phyloP scores from a whole-genome alignment of 2,888 invertebrate species.

The Sepiola atlantica region DNA sequence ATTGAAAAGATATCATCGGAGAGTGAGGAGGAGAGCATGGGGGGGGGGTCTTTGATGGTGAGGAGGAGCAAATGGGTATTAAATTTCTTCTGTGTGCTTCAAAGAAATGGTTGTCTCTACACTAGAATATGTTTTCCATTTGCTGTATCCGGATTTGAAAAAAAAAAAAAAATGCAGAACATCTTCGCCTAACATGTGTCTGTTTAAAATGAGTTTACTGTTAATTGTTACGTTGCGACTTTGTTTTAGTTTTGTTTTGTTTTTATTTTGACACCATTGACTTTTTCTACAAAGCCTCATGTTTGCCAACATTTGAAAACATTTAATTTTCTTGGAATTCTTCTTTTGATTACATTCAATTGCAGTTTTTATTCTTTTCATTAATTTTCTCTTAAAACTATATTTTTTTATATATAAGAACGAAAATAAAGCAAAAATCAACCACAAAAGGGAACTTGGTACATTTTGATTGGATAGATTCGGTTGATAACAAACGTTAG shows the following conservation, averaged over 20 bases:
- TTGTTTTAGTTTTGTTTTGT: no score
- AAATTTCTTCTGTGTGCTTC: neutral
- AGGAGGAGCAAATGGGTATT: neutral
- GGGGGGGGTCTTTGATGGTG: neutral
- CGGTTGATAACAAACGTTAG: no score
- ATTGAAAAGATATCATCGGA: neutral
- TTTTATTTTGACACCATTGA: no score
- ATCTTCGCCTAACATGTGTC: neutral
- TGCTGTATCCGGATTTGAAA: neutral
- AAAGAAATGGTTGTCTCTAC: neutral
- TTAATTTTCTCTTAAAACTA: no score
- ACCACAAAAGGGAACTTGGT: no score
- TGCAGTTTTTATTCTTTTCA: no score
- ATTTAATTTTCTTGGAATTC: neutral
- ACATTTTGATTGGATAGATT: no score
- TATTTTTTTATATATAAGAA: no score
- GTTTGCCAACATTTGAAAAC: neutral
- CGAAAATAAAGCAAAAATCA: no score
- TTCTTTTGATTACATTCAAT: no score
- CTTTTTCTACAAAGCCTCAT: neutral
- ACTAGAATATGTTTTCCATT: neutral
- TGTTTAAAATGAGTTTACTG: neutral
- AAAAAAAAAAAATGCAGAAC: neutral
- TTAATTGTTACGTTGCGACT: neutral
- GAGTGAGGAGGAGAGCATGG: neutral